phyloP scores from a whole-genome alignment of 2,113 vertebrate species.

The Martes martes region DNA sequence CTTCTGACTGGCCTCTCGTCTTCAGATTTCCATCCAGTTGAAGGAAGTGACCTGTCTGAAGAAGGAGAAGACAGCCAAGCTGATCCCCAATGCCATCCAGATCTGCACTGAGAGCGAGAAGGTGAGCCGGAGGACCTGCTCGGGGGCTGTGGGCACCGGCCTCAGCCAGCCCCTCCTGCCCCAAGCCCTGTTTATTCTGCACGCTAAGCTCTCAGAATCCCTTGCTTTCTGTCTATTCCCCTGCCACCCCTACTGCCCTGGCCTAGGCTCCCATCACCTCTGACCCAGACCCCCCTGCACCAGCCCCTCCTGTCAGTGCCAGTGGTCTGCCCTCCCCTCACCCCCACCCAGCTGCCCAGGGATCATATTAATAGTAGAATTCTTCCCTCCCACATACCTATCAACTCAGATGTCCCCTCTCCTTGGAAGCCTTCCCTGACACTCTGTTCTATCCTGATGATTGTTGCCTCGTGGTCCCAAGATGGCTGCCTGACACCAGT shows the following conservation, averaged over 20 bases:
- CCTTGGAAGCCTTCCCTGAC: not conserved
- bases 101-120: conserved; percentile 92
- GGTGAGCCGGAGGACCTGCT: not conserved
- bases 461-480: not conserved
- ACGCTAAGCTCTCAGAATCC: rapidly evolving
- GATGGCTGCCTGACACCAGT: not conserved
- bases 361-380: not conserved
- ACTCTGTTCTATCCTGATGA: not conserved
- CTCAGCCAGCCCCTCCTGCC: not conserved
- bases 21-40: conserved; percentile 89
- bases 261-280: not conserved
- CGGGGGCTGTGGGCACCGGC: rapidly evolving
- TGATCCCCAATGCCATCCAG: conserved; percentile 95
- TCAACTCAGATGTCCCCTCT: not conserved
- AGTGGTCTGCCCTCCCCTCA: not conserved
- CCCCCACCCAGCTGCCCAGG: not conserved
- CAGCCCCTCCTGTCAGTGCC: not conserved
- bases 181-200: not conserved
- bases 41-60: conserved; percentile 92
- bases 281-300: not conserved
- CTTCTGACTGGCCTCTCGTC: not conserved
- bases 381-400: not conserved
- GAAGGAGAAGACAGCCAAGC: conserved; percentile 94
- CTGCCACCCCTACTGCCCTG: not conserved
- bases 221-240: not conserved